These are phyloP conservation scores for Epinotia nisella DNA, from an alignment of 2,888 invertebrate genomes.

Conservation along the genomic window DNA sequence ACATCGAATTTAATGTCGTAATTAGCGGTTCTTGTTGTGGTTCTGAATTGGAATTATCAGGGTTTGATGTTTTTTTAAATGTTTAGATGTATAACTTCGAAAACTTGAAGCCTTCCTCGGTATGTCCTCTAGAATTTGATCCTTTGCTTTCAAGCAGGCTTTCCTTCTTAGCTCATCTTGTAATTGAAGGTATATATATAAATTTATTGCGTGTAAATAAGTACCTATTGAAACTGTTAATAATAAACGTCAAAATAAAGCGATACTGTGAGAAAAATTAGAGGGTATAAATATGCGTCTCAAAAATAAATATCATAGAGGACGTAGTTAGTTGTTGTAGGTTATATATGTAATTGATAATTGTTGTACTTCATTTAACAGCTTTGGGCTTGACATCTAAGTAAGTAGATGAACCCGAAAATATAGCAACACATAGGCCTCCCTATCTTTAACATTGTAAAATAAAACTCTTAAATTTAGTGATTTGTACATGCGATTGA, in stretches of 20 bases:
- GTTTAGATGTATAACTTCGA: constrained; percentile 67
- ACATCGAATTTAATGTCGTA: constrained; percentile 83
- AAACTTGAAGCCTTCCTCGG: constrained; percentile 62
- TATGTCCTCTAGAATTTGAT: constrained; percentile 58
- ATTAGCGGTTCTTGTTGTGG: constrained; percentile 76
- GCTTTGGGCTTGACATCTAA: constrained; percentile 72
- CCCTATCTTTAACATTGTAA: constrained; percentile 42
- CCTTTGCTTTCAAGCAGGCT: constrained; percentile 62
- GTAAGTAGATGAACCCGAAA: constrained; percentile 56
- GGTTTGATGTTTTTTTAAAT: constrained; percentile 78
- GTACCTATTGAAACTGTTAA: constrained; percentile 73
- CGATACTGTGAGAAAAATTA: constrained; percentile 84
- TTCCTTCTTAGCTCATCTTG: constrained; percentile 65
- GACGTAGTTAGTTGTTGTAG: constrained; percentile 80
- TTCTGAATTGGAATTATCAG: constrained; percentile 81
- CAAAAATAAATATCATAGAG: constrained; percentile 76
- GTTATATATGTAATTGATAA: constrained; percentile 60
- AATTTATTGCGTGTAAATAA: constrained; percentile 70
- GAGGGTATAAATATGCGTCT: constrained; percentile 77
- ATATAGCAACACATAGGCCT: constrained; percentile 49
- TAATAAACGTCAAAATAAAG: constrained; percentile 84
- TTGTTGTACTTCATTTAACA: constrained; percentile 68
- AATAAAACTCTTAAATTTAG: constrained; percentile 40
- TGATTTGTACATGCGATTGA: constrained; percentile 61
- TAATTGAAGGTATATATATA: constrained; percentile 63